Evolutionary conservation across 2,888 invertebrate genomes (phyloP).

Genomic region (Drosophila paranaensis): DNA sequence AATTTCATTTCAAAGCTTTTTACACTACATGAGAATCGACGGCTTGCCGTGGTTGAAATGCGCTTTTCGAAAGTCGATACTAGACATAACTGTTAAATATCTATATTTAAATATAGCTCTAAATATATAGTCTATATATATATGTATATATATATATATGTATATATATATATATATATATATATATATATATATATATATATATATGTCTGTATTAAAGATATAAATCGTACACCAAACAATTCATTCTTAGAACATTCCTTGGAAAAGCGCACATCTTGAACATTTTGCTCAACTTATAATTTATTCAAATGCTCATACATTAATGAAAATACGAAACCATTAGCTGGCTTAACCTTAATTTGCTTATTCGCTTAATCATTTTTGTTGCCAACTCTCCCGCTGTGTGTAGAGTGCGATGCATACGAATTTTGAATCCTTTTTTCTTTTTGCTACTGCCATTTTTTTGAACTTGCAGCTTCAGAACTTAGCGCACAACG

Average conservation of each 20-base stretch:
- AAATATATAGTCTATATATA: too few species aligned
- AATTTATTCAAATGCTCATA: slow-evolving; percentile 54
- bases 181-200: too few species aligned
- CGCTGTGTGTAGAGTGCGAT: slow-evolving; percentile 42
- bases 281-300: slow-evolving; percentile 52
- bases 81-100: too few species aligned
- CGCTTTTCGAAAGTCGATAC: slow-evolving; percentile 10
- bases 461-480: slow-evolving; percentile 71
- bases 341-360: slow-evolving; percentile 66
- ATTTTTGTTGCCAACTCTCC: slow-evolving; percentile 49
- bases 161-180: too few species aligned
- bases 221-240: neutral
- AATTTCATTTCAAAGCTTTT: slow-evolving; percentile 46
- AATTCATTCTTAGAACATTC: neutral
- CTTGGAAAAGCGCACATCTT: slow-evolving; percentile 44
- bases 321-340: slow-evolving; percentile 46
- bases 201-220: neutral
- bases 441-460: slow-evolving; percentile 47
- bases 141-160: too few species aligned
- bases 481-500: slow-evolving; percentile 66
- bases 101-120: too few species aligned
- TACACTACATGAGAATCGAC: slow-evolving; percentile 10
- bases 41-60: slow-evolving; percentile 32
- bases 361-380: slow-evolving; percentile 59
- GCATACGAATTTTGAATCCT: slow-evolving; percentile 33